A percentile compares a stretch with the other conserved stretches of the same genome.
phyloP scores from a whole-genome alignment of 2,113 vertebrate genomes.

The Neoarius graeffei region DNA sequence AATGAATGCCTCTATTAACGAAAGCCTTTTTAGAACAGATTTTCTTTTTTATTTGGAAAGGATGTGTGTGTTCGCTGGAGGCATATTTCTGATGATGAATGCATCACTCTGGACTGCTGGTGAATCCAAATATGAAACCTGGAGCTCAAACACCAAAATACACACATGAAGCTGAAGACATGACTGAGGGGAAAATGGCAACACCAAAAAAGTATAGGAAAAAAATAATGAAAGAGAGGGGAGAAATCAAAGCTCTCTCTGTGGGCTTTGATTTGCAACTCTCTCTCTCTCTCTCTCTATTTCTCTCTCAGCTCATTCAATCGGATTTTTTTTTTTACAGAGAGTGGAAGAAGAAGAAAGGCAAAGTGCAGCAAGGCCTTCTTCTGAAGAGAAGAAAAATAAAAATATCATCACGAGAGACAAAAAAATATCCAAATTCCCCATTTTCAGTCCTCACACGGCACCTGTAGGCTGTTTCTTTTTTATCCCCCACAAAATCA shows the following conservation, averaged over 20 bases:
- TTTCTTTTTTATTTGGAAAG: background rate
- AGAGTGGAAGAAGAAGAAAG: constrained; percentile 15
- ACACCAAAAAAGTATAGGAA: constrained; percentile 42
- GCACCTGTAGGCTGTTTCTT: background rate
- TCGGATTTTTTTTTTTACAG: constrained; percentile 54
- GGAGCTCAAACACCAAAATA: constrained; percentile 1
- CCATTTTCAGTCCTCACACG: constrained; percentile 26
- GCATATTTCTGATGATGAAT: background rate
- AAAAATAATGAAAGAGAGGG: constrained; percentile 30
- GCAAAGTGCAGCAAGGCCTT: constrained; percentile 36
- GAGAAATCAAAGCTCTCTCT: constrained; percentile 65
- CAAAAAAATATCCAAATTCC: constrained; percentile 18
- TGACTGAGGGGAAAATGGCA: constrained; percentile 33
- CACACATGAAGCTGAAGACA: constrained; percentile 30
- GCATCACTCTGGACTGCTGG: background rate
- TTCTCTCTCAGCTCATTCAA: constrained; percentile 58
- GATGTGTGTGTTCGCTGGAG: background rate
- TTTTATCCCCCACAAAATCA: background rate
- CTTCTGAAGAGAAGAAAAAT: constrained; percentile 41
- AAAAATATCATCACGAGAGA: constrained; percentile 31
- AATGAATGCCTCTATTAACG: background rate
- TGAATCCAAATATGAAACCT: constrained; percentile 21
- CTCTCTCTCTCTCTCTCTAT: constrained; percentile 30
- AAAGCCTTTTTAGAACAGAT: background rate
- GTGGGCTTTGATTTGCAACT: constrained; percentile 64